Evolutionary conservation across 53 echinoderm and acorn worm species (phyloP), one percentile per base, ranked within the genome.

Genomic region (Mesocentrotus franciscanus): DNA sequence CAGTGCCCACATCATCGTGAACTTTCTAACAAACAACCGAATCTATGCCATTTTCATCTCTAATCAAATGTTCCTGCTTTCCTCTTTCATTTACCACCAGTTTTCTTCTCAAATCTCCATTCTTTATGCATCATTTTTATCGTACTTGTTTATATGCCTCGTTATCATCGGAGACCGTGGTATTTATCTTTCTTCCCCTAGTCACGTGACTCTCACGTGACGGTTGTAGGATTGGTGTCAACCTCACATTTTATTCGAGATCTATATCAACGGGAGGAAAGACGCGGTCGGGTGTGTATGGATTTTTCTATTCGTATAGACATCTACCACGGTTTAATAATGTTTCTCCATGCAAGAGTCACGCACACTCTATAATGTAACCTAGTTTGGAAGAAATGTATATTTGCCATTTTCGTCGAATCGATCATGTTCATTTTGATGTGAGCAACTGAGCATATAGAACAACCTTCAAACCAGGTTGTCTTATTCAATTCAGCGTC

Each of bases 271-370:
- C 17, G 13, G 3, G 22, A 42, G 20, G 42, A 33, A 4, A 81
- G 42, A 81, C 5, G 81, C 15, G 36, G 15, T 42, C 22, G 20
- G 36, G 7, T 81, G 81, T 42, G 42, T 81, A 42, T 81, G 42
- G 81, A 39, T 81, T 79, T 79, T 76, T 42, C 22, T 81, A 0
- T 81, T 81, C 81, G 30, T 81, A 81, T 81, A 39, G 81, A 81
- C 42, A 33, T 81, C 42, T 18, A 18, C 6, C 81, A 42, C 36
- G 81, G 81, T 81, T 81, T 81, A 42, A 81, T 42, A 18, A 81
- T 81, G 36, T 81, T 81, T 22, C 8, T 81, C 33, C 81, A 8
- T 17, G 81, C 81, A 81, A 42, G 5, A 81, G 81, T 81, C 81
- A 81, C 81, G 81, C 42, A 1, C 81, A 36, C 42, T 27, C 33